Conservation (phyloP, 2,113 vertebrate genomes). For the Sinocyclocheilus anophthalmus region DNA sequence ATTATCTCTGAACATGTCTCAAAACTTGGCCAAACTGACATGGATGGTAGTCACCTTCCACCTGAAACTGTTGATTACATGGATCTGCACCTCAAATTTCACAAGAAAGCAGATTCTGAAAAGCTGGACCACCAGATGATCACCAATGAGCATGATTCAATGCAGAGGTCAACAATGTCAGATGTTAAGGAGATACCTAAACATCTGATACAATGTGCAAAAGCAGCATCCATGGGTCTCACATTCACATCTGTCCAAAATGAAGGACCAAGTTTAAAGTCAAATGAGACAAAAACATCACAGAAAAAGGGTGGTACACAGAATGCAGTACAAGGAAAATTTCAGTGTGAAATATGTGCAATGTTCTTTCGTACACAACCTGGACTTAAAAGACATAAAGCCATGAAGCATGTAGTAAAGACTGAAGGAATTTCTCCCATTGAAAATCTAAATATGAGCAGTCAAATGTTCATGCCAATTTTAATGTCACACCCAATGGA, state of each 20-base stretch:
- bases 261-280: conserved; percentile 53
- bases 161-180: conserved; percentile 52
- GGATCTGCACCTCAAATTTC: conserved; percentile 54
- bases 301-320: conserved; percentile 62
- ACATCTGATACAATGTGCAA: conserved; percentile 48
- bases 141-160: conserved; percentile 47
- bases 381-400: conserved; percentile 91
- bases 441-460: conserved; percentile 62
- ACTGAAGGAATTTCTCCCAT: conserved; percentile 52
- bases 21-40: conserved; percentile 45
- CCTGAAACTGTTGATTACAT: conserved; percentile 61
- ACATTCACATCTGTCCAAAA: conserved; percentile 54
- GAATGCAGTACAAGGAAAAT: conserved; percentile 66
- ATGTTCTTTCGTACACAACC: conserved; percentile 87
- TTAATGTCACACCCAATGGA: conserved; percentile 64
- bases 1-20: conserved; percentile 11
- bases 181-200: conserved; percentile 62
- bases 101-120: conserved; percentile 61
- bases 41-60: conserved; percentile 58
- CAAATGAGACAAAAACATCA: conserved; percentile 60
- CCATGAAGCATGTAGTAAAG: conserved; percentile 86
- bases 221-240: conserved; percentile 54
- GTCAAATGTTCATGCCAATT: conserved; percentile 60
- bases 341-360: conserved; percentile 86
- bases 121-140: conserved; percentile 49